phyloP scores from a whole-genome alignment of 2,113 vertebrate genomes.

The Muscicapa adusta region DNA sequence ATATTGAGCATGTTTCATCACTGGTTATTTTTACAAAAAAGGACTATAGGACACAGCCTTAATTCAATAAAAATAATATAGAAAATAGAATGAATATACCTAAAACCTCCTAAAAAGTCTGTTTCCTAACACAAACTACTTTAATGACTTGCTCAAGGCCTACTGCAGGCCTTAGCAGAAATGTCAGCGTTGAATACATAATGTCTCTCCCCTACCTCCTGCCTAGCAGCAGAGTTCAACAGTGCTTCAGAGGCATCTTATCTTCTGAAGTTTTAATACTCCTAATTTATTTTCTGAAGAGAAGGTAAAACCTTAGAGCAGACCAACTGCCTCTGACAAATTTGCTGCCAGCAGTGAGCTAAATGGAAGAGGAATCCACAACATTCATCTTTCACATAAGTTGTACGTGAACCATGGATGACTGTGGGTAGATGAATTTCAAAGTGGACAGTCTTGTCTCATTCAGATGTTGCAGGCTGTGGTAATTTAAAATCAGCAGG shows the following conservation, averaged over 20 bases:
- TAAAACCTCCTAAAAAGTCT: neutral
- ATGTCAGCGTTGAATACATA: neutral
- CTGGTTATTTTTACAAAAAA: neutral
- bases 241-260: slow-evolving; percentile 40
- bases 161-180: neutral
- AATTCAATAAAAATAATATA: neutral
- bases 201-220: neutral
- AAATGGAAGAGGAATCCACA: neutral
- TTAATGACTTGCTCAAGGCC: neutral
- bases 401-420: neutral
- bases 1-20: neutral
- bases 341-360: neutral
- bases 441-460: neutral
- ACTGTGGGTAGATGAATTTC: neutral
- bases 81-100: neutral
- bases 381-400: slow-evolving; percentile 6
- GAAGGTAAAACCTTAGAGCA: slow-evolving; percentile 61
- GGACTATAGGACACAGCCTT: neutral
- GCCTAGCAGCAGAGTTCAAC: slow-evolving; percentile 31
- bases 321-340: neutral
- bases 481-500: slow-evolving; percentile 6
- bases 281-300: slow-evolving; percentile 63
- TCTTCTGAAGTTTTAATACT: slow-evolving; percentile 59
- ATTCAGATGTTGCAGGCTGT: neutral
- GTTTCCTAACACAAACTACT: neutral